Percentiles rank a stretch among this genome's conserved stretches.
Conservation (phyloP, 1,140 invertebrate species). For the Atta cephalotes region DNA sequence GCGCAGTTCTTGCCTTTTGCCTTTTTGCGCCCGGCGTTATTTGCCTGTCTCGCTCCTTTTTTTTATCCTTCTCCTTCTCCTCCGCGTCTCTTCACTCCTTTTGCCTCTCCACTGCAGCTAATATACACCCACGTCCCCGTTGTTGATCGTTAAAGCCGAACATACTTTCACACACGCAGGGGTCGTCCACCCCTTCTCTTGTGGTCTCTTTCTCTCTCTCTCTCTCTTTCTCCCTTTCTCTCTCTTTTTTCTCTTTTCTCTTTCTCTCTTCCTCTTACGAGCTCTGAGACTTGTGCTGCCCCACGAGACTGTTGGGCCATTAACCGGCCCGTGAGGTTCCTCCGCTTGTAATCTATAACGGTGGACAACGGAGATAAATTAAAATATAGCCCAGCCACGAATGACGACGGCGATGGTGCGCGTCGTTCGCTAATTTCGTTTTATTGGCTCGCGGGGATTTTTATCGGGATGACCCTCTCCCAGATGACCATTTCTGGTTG, state of each 20-base stretch:
- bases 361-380: slow-evolving; percentile 70
- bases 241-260: background rate
- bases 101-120: slow-evolving; percentile 55
- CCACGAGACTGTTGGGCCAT: slow-evolving; percentile 65
- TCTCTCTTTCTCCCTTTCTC: background rate
- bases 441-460: slow-evolving; percentile 57
- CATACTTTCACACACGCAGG: slow-evolving; percentile 67
- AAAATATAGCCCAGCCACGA: slow-evolving; percentile 54
- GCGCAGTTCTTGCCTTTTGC: slow-evolving; percentile 63
- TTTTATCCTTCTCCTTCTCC: background rate
- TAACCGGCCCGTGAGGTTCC: slow-evolving; percentile 70
- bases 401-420: slow-evolving; percentile 47
- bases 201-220: background rate
- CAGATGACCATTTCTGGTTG: slow-evolving; percentile 16
- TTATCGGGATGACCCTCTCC: slow-evolving; percentile 38
- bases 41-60: slow-evolving; percentile 76
- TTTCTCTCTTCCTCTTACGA: background rate
- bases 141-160: slow-evolving; percentile 75
- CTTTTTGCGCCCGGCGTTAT: slow-evolving; percentile 78
- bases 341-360: slow-evolving; percentile 68
- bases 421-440: slow-evolving; percentile 58
- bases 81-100: slow-evolving; percentile 26
- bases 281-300: slow-evolving; percentile 39
- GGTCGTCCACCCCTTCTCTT: slow-evolving; percentile 52
- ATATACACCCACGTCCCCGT: slow-evolving; percentile 77